Evolutionary conservation across 2,113 vertebrate species (phyloP).

Genomic region (Centropus unirufus): DNA sequence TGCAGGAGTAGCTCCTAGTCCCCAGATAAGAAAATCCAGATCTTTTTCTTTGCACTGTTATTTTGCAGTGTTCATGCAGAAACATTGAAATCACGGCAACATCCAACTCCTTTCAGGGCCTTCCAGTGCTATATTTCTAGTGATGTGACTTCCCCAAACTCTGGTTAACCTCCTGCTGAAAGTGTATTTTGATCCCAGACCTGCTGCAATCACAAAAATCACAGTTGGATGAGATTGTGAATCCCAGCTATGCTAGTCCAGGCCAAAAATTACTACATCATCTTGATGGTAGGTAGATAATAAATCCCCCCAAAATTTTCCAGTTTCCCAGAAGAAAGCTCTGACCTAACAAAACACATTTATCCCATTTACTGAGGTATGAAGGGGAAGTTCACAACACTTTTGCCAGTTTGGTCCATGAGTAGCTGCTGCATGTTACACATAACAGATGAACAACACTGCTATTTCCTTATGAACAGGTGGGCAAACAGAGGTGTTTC

Average conservation of each 20-base stretch:
- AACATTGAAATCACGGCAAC: not conserved
- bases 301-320: not conserved
- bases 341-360: not conserved
- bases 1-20: not conserved
- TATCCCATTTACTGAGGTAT: not conserved
- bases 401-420: not conserved
- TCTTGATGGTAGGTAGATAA: not conserved
- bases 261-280: not conserved
- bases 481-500: not conserved
- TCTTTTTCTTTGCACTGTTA: not conserved
- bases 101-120: not conserved
- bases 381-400: not conserved
- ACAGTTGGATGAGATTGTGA: not conserved
- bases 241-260: not conserved
- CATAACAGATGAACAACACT: not conserved
- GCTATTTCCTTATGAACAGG: fast-evolving
- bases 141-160: not conserved
- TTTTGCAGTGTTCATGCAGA: not conserved
- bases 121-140: not conserved
- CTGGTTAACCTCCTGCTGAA: not conserved
- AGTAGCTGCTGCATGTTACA: not conserved
- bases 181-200: not conserved
- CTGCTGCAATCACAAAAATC: not conserved
- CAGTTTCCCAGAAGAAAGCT: not conserved
- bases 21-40: not conserved